phyloP scores from a whole-genome alignment of 1,140 invertebrate species.

The Proctacanthus coquilletti region DNA sequence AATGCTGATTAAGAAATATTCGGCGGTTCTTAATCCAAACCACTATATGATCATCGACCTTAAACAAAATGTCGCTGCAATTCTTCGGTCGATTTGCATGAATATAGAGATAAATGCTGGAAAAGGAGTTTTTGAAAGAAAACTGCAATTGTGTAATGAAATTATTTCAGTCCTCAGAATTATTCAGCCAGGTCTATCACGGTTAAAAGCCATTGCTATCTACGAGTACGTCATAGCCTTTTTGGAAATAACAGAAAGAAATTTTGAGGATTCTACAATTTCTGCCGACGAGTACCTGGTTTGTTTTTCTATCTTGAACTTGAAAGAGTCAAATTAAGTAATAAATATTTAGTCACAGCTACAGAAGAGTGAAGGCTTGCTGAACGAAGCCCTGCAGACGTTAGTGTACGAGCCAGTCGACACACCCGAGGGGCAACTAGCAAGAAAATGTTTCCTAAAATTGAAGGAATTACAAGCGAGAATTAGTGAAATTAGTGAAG shows the following conservation, averaged over 20 bases:
- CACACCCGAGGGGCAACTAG: constrained; percentile 54
- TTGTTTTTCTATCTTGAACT: too few relatives aligned
- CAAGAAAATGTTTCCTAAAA: too few relatives aligned
- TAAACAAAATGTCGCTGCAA: constrained; percentile 46
- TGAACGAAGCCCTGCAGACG: constrained; percentile 46
- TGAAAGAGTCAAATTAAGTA: too few relatives aligned
- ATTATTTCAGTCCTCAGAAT: constrained; percentile 45
- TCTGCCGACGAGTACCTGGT: too few relatives aligned
- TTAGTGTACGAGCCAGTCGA: constrained; percentile 50
- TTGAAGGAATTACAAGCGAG: too few relatives aligned
- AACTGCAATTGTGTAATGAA: constrained; percentile 47
- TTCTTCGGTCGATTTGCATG: constrained; percentile 36
- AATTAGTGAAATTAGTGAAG: too few relatives aligned
- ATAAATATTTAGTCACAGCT: too few relatives aligned
- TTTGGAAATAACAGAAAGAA: constrained; percentile 45
- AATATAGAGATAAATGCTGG: constrained; percentile 34
- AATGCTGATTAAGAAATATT: constrained; percentile 38
- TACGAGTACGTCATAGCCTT: constrained; percentile 57
- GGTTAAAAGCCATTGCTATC: constrained; percentile 49
- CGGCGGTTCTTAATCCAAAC: constrained; percentile 39
- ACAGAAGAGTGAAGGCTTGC: constrained; percentile 36
- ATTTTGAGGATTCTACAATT: too few relatives aligned
- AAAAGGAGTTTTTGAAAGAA: constrained; percentile 40
- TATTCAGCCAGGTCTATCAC: constrained; percentile 56
- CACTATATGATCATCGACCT: constrained; percentile 47